A percentile compares a stretch with the other conserved stretches of the same genome.
Conservation (phyloP, 2,888 invertebrate genomes). For the Lymantria dispar region DNA sequence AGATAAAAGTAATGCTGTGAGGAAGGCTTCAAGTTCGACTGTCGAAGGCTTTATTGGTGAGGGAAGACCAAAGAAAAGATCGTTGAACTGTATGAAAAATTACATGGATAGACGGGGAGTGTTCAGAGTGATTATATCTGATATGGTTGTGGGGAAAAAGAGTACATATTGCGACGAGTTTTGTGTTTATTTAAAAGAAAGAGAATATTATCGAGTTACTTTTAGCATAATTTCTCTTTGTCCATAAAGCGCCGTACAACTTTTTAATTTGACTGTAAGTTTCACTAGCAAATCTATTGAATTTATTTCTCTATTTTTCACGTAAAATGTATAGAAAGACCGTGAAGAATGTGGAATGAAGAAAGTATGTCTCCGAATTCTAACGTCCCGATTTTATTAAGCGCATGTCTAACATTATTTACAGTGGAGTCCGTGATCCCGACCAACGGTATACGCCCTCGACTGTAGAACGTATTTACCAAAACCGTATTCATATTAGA, state of each 20-base stretch:
- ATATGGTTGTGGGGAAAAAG: neutral
- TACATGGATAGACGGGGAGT: neutral
- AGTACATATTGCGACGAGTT: too few relatives aligned
- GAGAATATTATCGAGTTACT: neutral
- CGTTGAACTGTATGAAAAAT: neutral
- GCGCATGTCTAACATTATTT: slow-evolving; percentile 55
- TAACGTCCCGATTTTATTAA: slow-evolving; percentile 49
- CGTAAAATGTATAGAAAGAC: slow-evolving; percentile 7
- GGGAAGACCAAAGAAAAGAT: neutral
- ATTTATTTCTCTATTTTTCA: slow-evolving; percentile 5
- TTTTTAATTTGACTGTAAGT: neutral
- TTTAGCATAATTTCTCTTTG: neutral
- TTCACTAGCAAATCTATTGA: neutral
- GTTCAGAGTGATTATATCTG: neutral
- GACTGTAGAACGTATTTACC: slow-evolving; percentile 63
- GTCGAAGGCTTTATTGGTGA: neutral
- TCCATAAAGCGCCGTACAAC: neutral
- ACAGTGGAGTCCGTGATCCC: slow-evolving; percentile 49
- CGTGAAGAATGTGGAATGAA: neutral
- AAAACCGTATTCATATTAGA: slow-evolving; percentile 80
- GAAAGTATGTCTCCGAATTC: slow-evolving; percentile 29
- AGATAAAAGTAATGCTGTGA: too few relatives aligned
- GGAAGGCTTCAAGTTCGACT: too few relatives aligned
- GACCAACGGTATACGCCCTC: slow-evolving; percentile 50
- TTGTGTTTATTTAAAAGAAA: too few relatives aligned